Evolutionary conservation across 2,113 vertebrate genomes (phyloP).

Genomic region (Cebidichthys violaceus): DNA sequence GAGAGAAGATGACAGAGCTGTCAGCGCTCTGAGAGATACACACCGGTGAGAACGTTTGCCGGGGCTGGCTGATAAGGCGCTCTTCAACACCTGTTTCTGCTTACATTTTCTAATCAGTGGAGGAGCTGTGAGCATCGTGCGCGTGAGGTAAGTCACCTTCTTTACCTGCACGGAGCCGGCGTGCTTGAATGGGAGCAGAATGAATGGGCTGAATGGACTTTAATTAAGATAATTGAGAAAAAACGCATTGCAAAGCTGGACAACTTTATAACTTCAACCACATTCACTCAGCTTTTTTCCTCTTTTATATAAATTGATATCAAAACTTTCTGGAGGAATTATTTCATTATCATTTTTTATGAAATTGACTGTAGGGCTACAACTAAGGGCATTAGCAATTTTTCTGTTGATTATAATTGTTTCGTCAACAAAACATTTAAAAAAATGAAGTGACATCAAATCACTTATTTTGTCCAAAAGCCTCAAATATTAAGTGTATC

Average conservation of each 20-base stretch:
- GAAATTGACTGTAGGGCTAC: neutral
- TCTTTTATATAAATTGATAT: slow-evolving; percentile 6
- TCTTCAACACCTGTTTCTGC: slow-evolving; percentile 29
- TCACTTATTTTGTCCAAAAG: neutral
- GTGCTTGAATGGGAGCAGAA: slow-evolving; percentile 25
- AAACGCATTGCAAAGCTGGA: neutral
- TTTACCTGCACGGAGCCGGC: slow-evolving; percentile 61
- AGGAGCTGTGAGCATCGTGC: slow-evolving; percentile 41
- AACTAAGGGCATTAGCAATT: neutral
- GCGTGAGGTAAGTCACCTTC: slow-evolving; percentile 73
- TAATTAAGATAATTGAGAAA: slow-evolving; percentile 23
- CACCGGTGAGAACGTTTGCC: slow-evolving; percentile 59
- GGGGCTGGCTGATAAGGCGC: slow-evolving; percentile 53
- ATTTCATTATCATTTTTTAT: neutral
- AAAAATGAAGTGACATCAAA: neutral
- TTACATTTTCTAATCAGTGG: slow-evolving; percentile 42
- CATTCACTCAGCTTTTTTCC: neutral
- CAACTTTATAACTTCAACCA: slow-evolving; percentile 16
- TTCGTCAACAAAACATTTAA: neutral
- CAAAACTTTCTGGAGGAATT: slow-evolving; percentile 19
- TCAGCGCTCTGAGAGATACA: slow-evolving; percentile 76
- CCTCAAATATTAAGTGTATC: neutral
- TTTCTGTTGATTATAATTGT: neutral
- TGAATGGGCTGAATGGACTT: slow-evolving; percentile 23
- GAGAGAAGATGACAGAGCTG: slow-evolving; percentile 80